Base-by-base conservation (phyloP, 30 jellyfish, hydroid and myxozoan species). In the Turritopsis rubra region DNA sequence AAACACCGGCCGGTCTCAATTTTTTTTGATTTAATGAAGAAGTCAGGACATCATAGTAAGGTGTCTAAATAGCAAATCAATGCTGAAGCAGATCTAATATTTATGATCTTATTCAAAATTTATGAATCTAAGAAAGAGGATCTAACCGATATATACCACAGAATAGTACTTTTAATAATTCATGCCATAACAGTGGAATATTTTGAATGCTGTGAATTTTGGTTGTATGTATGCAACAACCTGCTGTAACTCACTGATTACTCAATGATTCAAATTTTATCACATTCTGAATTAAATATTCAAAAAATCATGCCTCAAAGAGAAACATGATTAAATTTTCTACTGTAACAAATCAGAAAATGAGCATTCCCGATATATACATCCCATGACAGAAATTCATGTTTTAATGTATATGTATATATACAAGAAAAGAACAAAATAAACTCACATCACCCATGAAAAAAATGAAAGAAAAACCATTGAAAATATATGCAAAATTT, bases 241-340 rank as follows among this genome's bases (percentile, higher is more conserved):
- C 77, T 68, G 77, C 77, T 68, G 77, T 68, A 68, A 68, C 77
- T 27, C 77, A 68, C 31, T 68, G 77, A 68, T 23, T 68, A 27
- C 77, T 68, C 77, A 68, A 68, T 68, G 77, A 27, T 68, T 68
- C 28, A 68, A 68, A n/a, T n/a, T 68, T 23, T n/a, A 23, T 68
- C 77, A 23, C 30, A 23, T 68, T 68, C 77, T 68, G 77, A 16
- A 68, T 68, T 8, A 68, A 68, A 7, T 9, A n/a, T 68, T 68
- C 30, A n/a, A 68, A 68, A 68, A 68, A 68, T n/a, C 28, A n/a
- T 68, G 77, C 77, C 77, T 68, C 16, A 23, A 68, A 68, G 77
- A 68, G 19, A 19, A 68, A 16, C 28, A 68, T 68, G 9, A 13
- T 41, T 41, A 3, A 3, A 3, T 41, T 41, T 13, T 41, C 9